Percentiles rank a stretch among this genome's conserved stretches.
phyloP scores from a whole-genome alignment of 2,888 invertebrate genomes.

The Ormyrus thymus region DNA sequence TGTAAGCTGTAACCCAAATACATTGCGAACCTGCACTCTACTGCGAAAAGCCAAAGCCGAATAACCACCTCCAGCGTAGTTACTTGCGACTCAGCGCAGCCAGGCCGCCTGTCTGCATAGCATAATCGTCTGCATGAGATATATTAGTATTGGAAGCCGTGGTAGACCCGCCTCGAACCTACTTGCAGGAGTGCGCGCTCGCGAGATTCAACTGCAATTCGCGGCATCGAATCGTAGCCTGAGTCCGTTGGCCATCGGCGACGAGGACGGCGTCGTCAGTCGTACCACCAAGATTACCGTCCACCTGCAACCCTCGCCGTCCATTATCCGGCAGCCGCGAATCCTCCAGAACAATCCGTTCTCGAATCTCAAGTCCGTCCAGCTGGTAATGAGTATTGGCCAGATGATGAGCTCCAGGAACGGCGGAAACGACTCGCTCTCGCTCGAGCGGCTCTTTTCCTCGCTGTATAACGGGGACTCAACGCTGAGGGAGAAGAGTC shows the following conservation, averaged over 20 bases:
- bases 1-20: no score
- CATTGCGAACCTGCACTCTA: not conserved
- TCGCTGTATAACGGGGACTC: slow-evolving; percentile 7
- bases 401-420: slow-evolving; percentile 16
- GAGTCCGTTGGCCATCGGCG: slow-evolving; percentile 20
- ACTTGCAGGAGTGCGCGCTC: slow-evolving; percentile 32
- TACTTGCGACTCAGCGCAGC: not conserved
- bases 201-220: slow-evolving; percentile 53
- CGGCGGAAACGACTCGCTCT: not conserved
- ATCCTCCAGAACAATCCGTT: slow-evolving; percentile 54
- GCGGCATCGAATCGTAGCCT: slow-evolving; percentile 44
- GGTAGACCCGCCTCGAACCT: not conserved
- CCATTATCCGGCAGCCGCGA: slow-evolving; percentile 7
- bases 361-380: slow-evolving; percentile 62
- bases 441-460: slow-evolving; percentile 33
- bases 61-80: not conserved
- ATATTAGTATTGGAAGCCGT: not conserved
- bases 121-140: no score
- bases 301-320: slow-evolving; percentile 52
- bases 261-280: slow-evolving; percentile 39
- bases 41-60: not conserved
- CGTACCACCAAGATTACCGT: slow-evolving; percentile 60
- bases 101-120: not conserved
- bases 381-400: slow-evolving; percentile 61
- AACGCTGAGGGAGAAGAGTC: not conserved